A percentile compares a stretch with the other conserved stretches of the same genome.
phyloP scores from a whole-genome alignment of 37 sponge, comb jelly and placozoan species.

The Tethya wilhelma region DNA sequence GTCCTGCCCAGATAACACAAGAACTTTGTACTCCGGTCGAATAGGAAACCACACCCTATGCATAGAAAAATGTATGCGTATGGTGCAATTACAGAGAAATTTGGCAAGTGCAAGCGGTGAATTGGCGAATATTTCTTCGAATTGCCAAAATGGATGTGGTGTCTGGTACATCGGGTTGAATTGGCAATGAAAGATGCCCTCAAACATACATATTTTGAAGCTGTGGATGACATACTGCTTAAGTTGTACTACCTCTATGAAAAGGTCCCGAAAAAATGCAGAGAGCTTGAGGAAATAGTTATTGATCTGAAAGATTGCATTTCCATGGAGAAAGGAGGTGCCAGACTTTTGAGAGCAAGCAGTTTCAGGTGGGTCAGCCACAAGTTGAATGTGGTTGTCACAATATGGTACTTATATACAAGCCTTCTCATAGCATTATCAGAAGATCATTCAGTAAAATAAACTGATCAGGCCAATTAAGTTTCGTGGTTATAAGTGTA shows the following conservation, averaged over 20 bases:
- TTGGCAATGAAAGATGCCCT: conserved; percentile 55
- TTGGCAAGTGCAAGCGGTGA: no score
- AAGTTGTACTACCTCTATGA: conserved; percentile 47
- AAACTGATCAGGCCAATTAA: conserved; percentile 69
- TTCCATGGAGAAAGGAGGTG: conserved; percentile 10
- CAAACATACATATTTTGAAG: conserved; percentile 46
- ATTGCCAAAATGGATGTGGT: conserved; percentile 84
- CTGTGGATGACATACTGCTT: conserved; percentile 30
- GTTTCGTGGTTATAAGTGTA: conserved; percentile 48
- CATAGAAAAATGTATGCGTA: no score
- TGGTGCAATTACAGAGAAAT: no score
- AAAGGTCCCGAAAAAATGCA: conserved; percentile 38
- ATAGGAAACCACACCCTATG: no score
- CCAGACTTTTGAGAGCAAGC: conserved; percentile 3
- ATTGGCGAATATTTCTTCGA: no score
- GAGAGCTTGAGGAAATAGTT: conserved; percentile 34
- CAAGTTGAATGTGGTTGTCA: conserved; percentile 59
- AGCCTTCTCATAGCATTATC: conserved; percentile 55
- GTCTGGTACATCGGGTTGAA: conserved; percentile 55
- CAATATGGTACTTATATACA: conserved; percentile 68
- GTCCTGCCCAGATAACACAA: no score
- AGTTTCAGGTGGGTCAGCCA: conserved; percentile 35
- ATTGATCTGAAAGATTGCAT: conserved; percentile 21
- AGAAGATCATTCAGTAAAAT: conserved; percentile 51
- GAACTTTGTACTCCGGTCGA: no score